Conservation (phyloP, 1,140 invertebrate species). For the Drosophila pachea region DNA sequence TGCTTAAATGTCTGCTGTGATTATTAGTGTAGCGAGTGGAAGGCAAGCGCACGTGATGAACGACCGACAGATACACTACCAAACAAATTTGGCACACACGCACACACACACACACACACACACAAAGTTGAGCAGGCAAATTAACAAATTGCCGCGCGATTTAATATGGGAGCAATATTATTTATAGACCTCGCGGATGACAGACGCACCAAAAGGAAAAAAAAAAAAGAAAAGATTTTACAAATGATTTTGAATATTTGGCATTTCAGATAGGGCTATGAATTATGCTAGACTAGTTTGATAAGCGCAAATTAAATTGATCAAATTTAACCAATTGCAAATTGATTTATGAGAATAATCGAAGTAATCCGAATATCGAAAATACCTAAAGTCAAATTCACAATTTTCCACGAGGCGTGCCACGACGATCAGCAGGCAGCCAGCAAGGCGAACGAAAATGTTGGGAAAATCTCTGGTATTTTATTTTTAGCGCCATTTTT, state of each 20-base stretch:
- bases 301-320: too few species aligned
- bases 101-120: neutral
- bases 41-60: too few species aligned
- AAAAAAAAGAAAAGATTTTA: neutral
- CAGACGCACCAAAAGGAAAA: too few species aligned
- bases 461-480: slow-evolving; percentile 30
- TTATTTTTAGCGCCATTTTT: slow-evolving; percentile 54
- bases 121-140: neutral
- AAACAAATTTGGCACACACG: neutral
- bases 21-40: slow-evolving; percentile 30
- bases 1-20: slow-evolving; percentile 28
- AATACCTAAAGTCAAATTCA: slow-evolving; percentile 32
- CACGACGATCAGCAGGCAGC: neutral
- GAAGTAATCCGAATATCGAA: neutral
- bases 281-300: too few species aligned
- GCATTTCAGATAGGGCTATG: too few species aligned
- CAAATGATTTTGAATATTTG: neutral
- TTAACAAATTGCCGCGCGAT: neutral
- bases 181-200: neutral
- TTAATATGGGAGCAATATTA: neutral
- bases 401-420: slow-evolving; percentile 29
- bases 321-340: neutral
- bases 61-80: slow-evolving; percentile 14
- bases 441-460: slow-evolving; percentile 8
- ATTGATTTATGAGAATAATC: neutral